A percentile compares a stretch with the other conserved stretches of the same genome.
These are phyloP conservation scores for Drepanosiphum platanoidis DNA, from an alignment of 2,888 invertebrate genomes.

Conservation along the genomic window DNA sequence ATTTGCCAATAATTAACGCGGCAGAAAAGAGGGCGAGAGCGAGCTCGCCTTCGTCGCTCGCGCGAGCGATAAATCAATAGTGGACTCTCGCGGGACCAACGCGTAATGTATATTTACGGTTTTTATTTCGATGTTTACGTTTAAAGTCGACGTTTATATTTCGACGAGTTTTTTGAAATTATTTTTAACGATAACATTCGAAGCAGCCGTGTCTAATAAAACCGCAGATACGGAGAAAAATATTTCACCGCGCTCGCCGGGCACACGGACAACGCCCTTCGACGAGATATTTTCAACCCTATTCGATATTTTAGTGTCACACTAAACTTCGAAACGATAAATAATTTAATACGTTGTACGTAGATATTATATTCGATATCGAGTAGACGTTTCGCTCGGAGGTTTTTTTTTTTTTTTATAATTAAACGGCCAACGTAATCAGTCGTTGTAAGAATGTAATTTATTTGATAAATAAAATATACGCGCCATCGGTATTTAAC, in stretches of 20 bases:
- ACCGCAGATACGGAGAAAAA: neutral
- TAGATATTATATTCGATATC: neutral
- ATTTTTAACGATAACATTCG: no score
- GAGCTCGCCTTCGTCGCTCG: no score
- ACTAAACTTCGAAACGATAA: neutral
- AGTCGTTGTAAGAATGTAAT: neutral
- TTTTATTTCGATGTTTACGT: no score
- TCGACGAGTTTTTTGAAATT: no score
- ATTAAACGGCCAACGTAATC: neutral
- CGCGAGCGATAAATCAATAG: no score
- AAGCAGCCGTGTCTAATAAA: no score
- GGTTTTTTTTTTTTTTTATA: neutral
- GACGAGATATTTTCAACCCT: constrained; percentile 22
- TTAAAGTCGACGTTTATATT: no score
- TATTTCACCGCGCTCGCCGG: constrained; percentile 8
- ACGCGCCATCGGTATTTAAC: constrained; percentile 1
- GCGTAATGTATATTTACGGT: no score
- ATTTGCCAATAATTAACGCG: no score
- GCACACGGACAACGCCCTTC: constrained; percentile 22
- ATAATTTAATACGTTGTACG: neutral
- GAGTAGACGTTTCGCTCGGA: no score
- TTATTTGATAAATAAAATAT: constrained; percentile 12
- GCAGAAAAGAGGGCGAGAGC: no score
- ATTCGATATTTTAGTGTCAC: constrained; percentile 26
- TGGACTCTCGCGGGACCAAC: no score